Evolutionary conservation across 2,797 vertebrate genomes (phyloP), one percentile per base, ranked within the genome.

Genomic region (Cirrhinus molitorella): DNA sequence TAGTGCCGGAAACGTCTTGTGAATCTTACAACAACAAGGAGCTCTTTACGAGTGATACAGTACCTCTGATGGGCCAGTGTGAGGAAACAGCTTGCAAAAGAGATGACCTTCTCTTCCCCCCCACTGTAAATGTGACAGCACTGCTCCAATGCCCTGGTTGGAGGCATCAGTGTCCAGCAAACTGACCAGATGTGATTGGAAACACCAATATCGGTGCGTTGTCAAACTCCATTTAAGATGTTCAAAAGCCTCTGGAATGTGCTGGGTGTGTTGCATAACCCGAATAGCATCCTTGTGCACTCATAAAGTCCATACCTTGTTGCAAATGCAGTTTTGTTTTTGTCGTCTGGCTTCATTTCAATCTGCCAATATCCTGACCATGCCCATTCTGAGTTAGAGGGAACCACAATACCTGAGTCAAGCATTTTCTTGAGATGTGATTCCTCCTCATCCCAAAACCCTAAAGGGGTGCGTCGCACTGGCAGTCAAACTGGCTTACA

Each of bases 251-350:
- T 55, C 90, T 92, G 88, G 90, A 91, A 93, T 79, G 88, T 89
- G 80, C 90, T 90, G 25, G 68, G 89, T 85, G 90, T 88, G 88
- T 93, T 92, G 86, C 85, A 84, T 86, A 92, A 88, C 86, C 91
- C 88, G 87, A 91, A 91, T 88, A 88, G 87, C 91, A 77, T 93
- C 85, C 91, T 0, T 21, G 90, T 91, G 85, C 90, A 92, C 74
- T 92, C 65, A 0, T 74, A 78, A 76, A 87, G 85, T 1, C 73
- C 86, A 75, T 71, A 65, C 9, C n/a, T 80, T 1, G 51, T 0
- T 23, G 91, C 90, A 87, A 88, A 76, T 14, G 1, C 86, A 88
- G 89, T 91, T 89, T 91, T 90, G 83, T 87, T 88, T 89, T 89
- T 85, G 87, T 75, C 83, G 87, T 89, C 75, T 85, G 0, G 21